Percentiles rank a stretch among this genome's conserved stretches.
These are phyloP conservation scores for Ptychoptera contaminata DNA, from an alignment of 2,888 invertebrate species.

Conservation along the genomic window DNA sequence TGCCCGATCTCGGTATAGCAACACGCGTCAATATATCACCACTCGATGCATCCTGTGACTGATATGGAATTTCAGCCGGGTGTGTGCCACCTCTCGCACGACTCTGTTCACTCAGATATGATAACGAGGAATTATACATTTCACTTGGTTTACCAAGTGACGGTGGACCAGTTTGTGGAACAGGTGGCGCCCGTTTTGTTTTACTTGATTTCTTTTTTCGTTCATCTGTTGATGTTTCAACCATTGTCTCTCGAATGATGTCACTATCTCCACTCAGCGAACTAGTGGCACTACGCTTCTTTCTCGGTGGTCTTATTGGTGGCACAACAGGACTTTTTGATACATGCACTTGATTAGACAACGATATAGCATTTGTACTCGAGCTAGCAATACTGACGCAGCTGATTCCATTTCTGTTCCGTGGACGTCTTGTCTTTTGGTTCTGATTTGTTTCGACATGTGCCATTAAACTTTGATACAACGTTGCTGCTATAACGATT, in stretches of 20 bases:
- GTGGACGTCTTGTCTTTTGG: slow-evolving; percentile 38
- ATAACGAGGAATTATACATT: slow-evolving; percentile 9
- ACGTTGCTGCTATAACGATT: slow-evolving; percentile 77
- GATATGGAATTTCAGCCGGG: background rate
- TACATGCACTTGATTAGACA: slow-evolving; percentile 17
- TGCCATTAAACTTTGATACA: slow-evolving; percentile 76
- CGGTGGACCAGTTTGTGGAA: slow-evolving; percentile 24
- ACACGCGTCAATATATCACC: slow-evolving; percentile 76
- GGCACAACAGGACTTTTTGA: slow-evolving; percentile 13
- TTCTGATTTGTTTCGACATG: slow-evolving; percentile 43
- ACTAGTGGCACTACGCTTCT: slow-evolving; percentile 49
- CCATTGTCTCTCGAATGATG: slow-evolving; percentile 32
- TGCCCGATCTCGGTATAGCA: slow-evolving; percentile 70
- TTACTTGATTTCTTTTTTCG: slow-evolving; percentile 42
- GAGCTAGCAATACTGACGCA: slow-evolving; percentile 62
- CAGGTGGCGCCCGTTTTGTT: slow-evolving; percentile 37
- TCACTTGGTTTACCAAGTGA: slow-evolving; percentile 1
- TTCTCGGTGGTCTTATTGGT: slow-evolving; percentile 49
- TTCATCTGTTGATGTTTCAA: slow-evolving; percentile 34
- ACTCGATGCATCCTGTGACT: slow-evolving; percentile 34
- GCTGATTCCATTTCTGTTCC: slow-evolving; percentile 57
- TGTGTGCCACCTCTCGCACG: background rate
- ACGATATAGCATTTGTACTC: slow-evolving; percentile 25
- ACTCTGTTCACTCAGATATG: slow-evolving; percentile 10
- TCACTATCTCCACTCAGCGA: slow-evolving; percentile 47